These are phyloP conservation scores for Tribolium castaneum DNA, from an alignment of 1,140 invertebrate genomes.

Conservation along the genomic window DNA sequence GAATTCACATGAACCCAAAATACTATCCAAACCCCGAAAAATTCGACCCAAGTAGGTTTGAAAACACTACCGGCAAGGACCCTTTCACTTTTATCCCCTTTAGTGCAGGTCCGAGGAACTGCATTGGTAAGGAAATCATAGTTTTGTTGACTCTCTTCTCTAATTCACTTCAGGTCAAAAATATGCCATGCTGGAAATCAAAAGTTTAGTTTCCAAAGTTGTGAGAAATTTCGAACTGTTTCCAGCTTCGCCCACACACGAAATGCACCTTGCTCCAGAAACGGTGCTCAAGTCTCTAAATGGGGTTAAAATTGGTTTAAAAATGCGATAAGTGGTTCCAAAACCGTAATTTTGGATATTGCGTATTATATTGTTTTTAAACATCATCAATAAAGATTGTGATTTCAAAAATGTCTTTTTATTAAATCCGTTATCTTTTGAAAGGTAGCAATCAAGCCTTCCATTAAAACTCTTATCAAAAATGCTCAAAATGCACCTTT, in stretches of 20 bases:
- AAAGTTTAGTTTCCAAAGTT: slow-evolving; percentile 33
- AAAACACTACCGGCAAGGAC: slow-evolving; percentile 60
- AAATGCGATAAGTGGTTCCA: background rate
- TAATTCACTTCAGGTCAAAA: slow-evolving; percentile 42
- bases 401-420: too few relatives aligned
- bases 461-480: too few relatives aligned
- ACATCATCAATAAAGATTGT: background rate
- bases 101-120: too few relatives aligned
- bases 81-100: background rate
- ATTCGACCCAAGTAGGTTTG: slow-evolving; percentile 78
- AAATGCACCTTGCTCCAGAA: background rate
- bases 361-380: background rate
- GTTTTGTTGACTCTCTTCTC: background rate
- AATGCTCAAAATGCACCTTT: too few relatives aligned
- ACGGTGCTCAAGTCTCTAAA: slow-evolving; percentile 13
- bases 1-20: slow-evolving; percentile 71
- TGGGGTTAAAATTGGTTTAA: slow-evolving; percentile 3
- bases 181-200: slow-evolving; percentile 44
- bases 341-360: background rate
- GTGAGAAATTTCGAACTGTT: background rate
- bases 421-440: too few relatives aligned
- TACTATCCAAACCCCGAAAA: slow-evolving; percentile 74
- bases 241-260: background rate
- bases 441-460: too few relatives aligned
- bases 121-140: background rate